A percentile compares a stretch with the other conserved stretches of the same genome.
These are phyloP conservation scores for Conchocele bisecta DNA, from an alignment of 2,888 invertebrate species.

Conservation along the genomic window DNA sequence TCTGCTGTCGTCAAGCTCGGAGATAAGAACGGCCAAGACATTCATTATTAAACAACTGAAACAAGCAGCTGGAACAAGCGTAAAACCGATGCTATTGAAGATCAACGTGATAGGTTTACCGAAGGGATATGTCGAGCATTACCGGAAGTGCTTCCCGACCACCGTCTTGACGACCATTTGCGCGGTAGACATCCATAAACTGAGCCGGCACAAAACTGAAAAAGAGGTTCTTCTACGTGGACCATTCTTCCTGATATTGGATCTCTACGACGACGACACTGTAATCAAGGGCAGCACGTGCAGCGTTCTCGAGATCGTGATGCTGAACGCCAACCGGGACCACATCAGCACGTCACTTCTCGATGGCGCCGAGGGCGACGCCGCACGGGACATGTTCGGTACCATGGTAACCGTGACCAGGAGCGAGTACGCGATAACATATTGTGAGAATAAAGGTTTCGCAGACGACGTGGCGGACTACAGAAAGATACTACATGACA, in stretches of 20 bases:
- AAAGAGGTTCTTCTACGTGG: constrained; percentile 61
- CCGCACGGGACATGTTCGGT: constrained; percentile 58
- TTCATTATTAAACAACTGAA: constrained; percentile 46
- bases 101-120: constrained; percentile 61
- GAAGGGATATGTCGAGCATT: constrained; percentile 51
- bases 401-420: constrained; percentile 63
- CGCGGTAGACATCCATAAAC: constrained; percentile 59
- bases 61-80: not conserved
- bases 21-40: constrained; percentile 27
- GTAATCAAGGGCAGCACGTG: constrained; percentile 25
- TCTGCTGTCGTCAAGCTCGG: constrained; percentile 49
- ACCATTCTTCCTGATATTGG: constrained; percentile 55
- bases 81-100: constrained; percentile 47
- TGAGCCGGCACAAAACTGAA: constrained; percentile 51
- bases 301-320: constrained; percentile 54
- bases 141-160: constrained; percentile 46
- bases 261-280: constrained; percentile 37
- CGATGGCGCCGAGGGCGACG: constrained; percentile 47
- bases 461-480: constrained; percentile 41
- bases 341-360: constrained; percentile 52
- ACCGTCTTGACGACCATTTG: constrained; percentile 59
- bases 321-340: constrained; percentile 63
- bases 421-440: constrained; percentile 52
- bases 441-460: constrained; percentile 36
- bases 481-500: constrained; percentile 21